Conservation (phyloP, 2,888 invertebrate species). For the Gymnoscelis rufifasciata region DNA sequence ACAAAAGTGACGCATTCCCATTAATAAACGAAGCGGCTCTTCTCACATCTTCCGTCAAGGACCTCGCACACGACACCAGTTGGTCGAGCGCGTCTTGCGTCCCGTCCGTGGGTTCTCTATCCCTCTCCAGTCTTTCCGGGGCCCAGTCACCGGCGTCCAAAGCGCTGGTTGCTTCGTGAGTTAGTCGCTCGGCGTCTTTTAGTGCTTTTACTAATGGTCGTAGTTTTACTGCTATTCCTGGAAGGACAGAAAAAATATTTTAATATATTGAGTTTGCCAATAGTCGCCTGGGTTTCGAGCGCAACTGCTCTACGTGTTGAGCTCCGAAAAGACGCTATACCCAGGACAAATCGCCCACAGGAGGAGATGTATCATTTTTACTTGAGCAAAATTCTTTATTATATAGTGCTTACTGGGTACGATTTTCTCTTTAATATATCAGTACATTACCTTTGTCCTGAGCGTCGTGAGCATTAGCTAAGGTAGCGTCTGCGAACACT, state of each 20-base stretch:
- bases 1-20: conserved; percentile 88
- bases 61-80: conserved; percentile 90
- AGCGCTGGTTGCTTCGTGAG: conserved; percentile 86
- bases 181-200: conserved; percentile 87
- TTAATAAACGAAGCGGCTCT: conserved; percentile 94
- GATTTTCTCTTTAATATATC: too few relatives aligned
- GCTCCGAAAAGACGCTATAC: too few relatives aligned
- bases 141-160: conserved; percentile 90
- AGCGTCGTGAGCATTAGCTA: conserved; percentile 91
- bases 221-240: conserved; percentile 84
- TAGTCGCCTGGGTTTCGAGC: too few relatives aligned
- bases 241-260: neutral
- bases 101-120: conserved; percentile 74
- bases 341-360: too few relatives aligned
- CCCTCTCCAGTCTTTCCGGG: conserved; percentile 79
- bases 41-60: conserved; percentile 92
- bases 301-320: too few relatives aligned
- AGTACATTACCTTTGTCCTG: conserved; percentile 83
- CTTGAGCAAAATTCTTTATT: too few relatives aligned
- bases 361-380: too few relatives aligned
- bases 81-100: conserved; percentile 92
- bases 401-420: too few relatives aligned
- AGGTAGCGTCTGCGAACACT: conserved; percentile 92
- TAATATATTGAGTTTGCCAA: too few relatives aligned
- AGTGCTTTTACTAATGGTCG: conserved; percentile 88